Evolutionary conservation across 23 tunicate species (phyloP).

Genomic region (Oikopleura dioica): DNA sequence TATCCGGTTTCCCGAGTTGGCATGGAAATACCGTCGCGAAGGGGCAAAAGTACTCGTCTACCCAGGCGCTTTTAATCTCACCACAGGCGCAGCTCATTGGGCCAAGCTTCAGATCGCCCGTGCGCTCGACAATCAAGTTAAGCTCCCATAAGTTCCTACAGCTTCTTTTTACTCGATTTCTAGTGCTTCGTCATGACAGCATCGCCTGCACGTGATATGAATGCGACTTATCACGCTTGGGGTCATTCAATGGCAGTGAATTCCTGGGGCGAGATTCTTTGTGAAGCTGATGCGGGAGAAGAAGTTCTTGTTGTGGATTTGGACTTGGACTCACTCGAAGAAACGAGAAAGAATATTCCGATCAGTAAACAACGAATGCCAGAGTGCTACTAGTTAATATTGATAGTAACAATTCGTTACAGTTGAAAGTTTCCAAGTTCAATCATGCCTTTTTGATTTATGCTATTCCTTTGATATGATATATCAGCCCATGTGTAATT

Average conservation of each 20-base stretch:
- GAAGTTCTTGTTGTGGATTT: constrained; percentile 26
- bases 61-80: constrained; percentile 97
- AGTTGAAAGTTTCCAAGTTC: no score
- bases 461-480: no score
- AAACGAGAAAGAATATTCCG: constrained; percentile 49
- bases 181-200: constrained; percentile 54
- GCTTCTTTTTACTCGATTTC: background rate
- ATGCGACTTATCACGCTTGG: constrained; percentile 50
- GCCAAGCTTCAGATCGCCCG: constrained; percentile 49
- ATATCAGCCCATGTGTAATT: no score
- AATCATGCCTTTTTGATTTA: no score
- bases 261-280: constrained; percentile 74
- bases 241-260: constrained; percentile 49
- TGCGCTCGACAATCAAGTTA: background rate
- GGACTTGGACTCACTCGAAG: constrained; percentile 20
- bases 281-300: constrained; percentile 42
- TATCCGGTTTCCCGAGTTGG: constrained; percentile 65
- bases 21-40: constrained; percentile 32
- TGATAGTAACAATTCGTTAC: no score
- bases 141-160: background rate
- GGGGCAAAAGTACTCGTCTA: constrained; percentile 62
- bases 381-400: background rate
- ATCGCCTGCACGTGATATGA: constrained; percentile 72
- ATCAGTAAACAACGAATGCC: constrained; percentile 22
- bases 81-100: constrained; percentile 89